phyloP scores from a whole-genome alignment of 1,140 invertebrate species.

The Tetramorium alpestre region DNA sequence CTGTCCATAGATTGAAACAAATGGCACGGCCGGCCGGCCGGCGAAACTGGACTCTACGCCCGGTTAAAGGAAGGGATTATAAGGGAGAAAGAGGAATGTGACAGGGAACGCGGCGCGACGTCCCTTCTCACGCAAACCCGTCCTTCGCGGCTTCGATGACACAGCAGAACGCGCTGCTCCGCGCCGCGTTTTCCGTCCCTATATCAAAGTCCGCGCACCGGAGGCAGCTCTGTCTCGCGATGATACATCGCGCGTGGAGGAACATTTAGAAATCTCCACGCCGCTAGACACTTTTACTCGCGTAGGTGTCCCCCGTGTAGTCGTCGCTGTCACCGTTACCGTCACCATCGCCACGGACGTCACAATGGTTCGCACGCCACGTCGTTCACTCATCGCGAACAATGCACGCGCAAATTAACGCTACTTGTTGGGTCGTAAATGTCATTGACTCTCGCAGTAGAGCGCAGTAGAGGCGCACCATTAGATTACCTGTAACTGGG shows the following conservation, averaged over 20 bases:
- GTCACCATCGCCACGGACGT: background rate
- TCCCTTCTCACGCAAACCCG: conserved; percentile 76
- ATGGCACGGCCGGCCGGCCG: conserved; percentile 70
- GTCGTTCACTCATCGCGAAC: conserved; percentile 31
- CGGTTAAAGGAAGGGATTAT: conserved; percentile 14
- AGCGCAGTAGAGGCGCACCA: background rate
- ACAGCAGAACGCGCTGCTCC: background rate
- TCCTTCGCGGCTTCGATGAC: conserved; percentile 35
- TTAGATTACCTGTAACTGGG: conserved; percentile 51
- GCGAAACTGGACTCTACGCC: conserved; percentile 56
- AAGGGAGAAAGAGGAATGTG: conserved; percentile 49
- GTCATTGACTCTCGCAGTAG: conserved; percentile 40
- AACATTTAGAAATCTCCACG: background rate
- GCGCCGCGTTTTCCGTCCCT: background rate
- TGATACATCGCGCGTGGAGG: background rate
- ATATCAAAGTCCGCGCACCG: background rate
- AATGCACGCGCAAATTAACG: conserved; percentile 40
- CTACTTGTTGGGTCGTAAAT: conserved; percentile 49
- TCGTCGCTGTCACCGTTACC: background rate
- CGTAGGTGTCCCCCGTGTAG: background rate
- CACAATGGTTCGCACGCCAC: conserved; percentile 52
- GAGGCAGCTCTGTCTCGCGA: background rate
- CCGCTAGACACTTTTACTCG: background rate
- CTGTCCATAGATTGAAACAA: conserved; percentile 83
- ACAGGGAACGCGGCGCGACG: conserved; percentile 71